Conservation (phyloP, 2,113 vertebrate species). For the Girardinichthys multiradiatus region DNA sequence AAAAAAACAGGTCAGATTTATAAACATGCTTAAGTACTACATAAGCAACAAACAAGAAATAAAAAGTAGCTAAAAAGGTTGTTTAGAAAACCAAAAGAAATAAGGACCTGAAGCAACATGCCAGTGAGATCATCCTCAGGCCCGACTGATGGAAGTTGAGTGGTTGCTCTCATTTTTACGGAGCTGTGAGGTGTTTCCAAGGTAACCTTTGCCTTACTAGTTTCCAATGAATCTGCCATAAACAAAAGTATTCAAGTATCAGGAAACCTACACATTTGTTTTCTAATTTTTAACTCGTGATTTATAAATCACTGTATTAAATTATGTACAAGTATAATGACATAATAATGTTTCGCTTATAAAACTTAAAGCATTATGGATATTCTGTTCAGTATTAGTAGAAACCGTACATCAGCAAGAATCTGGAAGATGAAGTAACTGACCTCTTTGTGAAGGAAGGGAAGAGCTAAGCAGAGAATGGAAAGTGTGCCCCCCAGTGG, state of each 20-base stretch:
- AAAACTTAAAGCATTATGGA: neutral
- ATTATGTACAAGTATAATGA: neutral
- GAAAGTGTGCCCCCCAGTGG: constrained; percentile 96
- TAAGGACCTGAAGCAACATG: constrained; percentile 89
- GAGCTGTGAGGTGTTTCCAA: constrained; percentile 85
- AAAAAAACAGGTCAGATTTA: neutral
- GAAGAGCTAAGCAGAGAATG: constrained; percentile 91
- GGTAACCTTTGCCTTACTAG: constrained; percentile 82
- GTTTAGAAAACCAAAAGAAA: neutral
- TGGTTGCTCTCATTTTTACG: constrained; percentile 83
- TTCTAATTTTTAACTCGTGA: neutral
- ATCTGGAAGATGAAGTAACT: constrained; percentile 22
- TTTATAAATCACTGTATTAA: neutral
- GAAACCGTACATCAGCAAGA: neutral
- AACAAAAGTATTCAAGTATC: neutral
- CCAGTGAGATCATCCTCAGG: constrained; percentile 91
- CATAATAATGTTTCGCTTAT: neutral
- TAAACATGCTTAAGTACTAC: neutral
- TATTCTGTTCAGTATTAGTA: neutral
- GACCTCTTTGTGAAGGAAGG: constrained; percentile 88
- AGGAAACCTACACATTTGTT: no score
- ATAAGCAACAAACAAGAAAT: neutral
- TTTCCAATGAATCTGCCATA: constrained; percentile 85
- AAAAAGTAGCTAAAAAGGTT: neutral
- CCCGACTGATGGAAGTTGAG: constrained; percentile 85